These are phyloP conservation scores for Thermophis baileyi DNA, from an alignment of 2,113 vertebrate genomes.

Conservation along the genomic window DNA sequence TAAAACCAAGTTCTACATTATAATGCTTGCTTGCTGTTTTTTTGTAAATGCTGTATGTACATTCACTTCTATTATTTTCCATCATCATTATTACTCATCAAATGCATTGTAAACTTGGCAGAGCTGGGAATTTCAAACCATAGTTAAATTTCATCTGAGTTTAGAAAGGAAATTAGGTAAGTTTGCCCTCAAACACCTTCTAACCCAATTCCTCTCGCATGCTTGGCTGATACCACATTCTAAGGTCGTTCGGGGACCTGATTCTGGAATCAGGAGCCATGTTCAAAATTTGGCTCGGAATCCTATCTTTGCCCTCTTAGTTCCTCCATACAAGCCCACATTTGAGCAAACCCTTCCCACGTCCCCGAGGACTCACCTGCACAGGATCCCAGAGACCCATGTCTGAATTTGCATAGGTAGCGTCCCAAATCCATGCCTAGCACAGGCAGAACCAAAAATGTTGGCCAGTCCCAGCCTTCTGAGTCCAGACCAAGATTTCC, in stretches of 20 bases:
- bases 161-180: neutral
- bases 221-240: neutral
- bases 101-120: neutral
- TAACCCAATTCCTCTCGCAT: neutral
- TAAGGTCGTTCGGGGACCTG: neutral
- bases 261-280: neutral
- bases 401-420: neutral
- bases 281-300: neutral
- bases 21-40: neutral
- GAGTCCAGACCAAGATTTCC: neutral
- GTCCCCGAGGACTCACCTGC: neutral
- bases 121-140: neutral
- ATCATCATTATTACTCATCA: neutral
- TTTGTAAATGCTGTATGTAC: neutral
- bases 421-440: neutral
- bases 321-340: neutral
- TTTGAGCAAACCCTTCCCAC: neutral
- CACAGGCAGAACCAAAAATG: neutral
- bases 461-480: accelerated
- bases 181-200: neutral
- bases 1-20: neutral
- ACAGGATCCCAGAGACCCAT: neutral
- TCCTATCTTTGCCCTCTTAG: neutral
- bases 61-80: neutral
- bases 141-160: neutral